These are phyloP conservation scores for Drosophila affinis DNA, from an alignment of 2,888 invertebrate genomes.

Conservation along the genomic window DNA sequence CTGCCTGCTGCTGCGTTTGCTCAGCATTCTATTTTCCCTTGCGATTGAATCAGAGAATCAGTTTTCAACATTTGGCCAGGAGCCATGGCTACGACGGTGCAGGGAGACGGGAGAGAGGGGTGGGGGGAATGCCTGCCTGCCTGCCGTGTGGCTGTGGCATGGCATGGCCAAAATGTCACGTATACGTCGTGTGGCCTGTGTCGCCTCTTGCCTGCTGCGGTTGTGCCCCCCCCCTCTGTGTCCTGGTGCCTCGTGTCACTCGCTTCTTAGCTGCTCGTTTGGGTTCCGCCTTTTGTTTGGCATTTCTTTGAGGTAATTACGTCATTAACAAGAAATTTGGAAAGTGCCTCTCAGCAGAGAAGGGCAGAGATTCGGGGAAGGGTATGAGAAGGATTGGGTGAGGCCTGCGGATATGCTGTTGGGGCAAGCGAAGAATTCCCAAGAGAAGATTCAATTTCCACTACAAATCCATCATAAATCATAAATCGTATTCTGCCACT, in stretches of 20 bases:
- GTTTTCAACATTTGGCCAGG: conserved; percentile 58
- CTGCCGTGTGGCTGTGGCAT: conserved; percentile 48
- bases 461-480: no score
- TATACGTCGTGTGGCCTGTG: conserved; percentile 78
- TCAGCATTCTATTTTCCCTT: conserved; percentile 73
- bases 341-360: conserved; percentile 65
- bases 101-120: conserved; percentile 1
- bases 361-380: not conserved
- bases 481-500: no score
- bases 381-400: no score
- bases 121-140: conserved; percentile 22
- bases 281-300: conserved; percentile 36
- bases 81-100: conserved; percentile 39
- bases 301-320: conserved; percentile 61
- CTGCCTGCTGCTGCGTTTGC: conserved; percentile 27
- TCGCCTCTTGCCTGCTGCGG: conserved; percentile 23
- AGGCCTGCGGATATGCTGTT: no score
- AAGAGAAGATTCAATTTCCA: no score
- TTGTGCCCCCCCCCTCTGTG: conserved; percentile 23
- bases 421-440: no score
- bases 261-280: conserved; percentile 8
- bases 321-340: conserved; percentile 72
- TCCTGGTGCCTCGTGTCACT: not conserved
- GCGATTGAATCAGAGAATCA: conserved; percentile 46
- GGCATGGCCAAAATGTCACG: conserved; percentile 76